Conservation (phyloP, 2,797 vertebrate genomes). For the Rhodeus uyekii region DNA sequence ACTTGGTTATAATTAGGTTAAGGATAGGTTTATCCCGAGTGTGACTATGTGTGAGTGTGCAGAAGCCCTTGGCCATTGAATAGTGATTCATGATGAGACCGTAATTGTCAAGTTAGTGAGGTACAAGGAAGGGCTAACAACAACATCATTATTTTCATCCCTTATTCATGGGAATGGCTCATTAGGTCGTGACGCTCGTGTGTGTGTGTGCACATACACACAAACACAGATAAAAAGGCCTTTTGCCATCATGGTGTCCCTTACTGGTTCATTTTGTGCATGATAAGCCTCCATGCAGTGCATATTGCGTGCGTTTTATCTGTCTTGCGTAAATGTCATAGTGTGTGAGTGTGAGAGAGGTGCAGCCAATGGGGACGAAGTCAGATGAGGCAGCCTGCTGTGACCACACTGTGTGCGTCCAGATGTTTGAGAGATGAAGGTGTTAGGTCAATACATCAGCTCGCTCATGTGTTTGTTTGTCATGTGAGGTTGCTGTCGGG, state of each 20-base stretch:
- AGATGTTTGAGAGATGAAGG: constrained; percentile 24
- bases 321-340: constrained; percentile 30
- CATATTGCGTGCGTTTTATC: constrained; percentile 12
- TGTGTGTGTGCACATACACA: not conserved
- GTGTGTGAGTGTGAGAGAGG: constrained; percentile 12
- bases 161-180: not conserved
- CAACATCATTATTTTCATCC: constrained; percentile 3
- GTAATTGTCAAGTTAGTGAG: not conserved
- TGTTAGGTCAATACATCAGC: not conserved
- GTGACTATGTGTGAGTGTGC: no score
- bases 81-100: constrained; percentile 20
- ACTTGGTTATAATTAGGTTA: not conserved
- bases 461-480: constrained; percentile 3
- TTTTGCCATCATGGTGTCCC: not conserved
- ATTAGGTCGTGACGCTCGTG: not conserved
- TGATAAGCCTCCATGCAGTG: not conserved
- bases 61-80: no score
- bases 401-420: not conserved
- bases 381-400: not conserved
- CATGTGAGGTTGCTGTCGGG: not conserved
- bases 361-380: not conserved
- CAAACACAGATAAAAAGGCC: not conserved
- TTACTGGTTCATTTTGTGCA: not conserved
- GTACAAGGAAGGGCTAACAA: constrained; percentile 9
- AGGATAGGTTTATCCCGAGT: no score